These are phyloP conservation scores for Vanacampus margaritifer DNA, from an alignment of 2,113 vertebrate genomes.

Conservation along the genomic window DNA sequence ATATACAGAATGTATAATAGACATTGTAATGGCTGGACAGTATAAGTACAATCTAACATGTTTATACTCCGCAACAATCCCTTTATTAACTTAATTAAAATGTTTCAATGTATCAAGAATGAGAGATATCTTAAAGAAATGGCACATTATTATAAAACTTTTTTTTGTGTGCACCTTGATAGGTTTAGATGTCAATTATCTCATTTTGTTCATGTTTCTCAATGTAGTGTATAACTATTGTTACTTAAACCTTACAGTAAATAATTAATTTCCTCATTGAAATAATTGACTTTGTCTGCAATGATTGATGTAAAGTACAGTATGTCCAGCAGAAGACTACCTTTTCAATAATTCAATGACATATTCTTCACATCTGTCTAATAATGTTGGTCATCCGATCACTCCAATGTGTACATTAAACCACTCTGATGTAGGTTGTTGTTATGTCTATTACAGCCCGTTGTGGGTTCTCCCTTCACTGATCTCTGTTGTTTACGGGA, in stretches of 20 bases:
- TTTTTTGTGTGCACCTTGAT: not conserved
- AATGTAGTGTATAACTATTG: not conserved
- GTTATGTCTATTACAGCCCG: not conserved
- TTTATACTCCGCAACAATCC: no score
- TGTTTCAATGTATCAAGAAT: no score
- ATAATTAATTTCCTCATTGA: not conserved
- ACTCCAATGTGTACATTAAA: conserved; percentile 3
- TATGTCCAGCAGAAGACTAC: not conserved
- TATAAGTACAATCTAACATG: no score
- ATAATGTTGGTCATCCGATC: conserved; percentile 5
- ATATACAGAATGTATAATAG: no score
- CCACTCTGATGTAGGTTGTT: conserved; percentile 5
- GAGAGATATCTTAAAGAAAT: no score
- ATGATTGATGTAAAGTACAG: not conserved
- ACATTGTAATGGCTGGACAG: no score
- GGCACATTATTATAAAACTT: not conserved
- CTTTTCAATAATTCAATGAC: not conserved
- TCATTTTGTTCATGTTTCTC: not conserved
- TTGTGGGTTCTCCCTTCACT: conserved; percentile 17
- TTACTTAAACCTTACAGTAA: not conserved
- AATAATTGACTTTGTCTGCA: not conserved
- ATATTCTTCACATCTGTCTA: not conserved
- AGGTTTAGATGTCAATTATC: not conserved
- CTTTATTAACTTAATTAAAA: no score
- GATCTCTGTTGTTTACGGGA: conserved; percentile 2